phyloP scores from a whole-genome alignment of 2,113 vertebrate genomes.

The Tyrannus savana region DNA sequence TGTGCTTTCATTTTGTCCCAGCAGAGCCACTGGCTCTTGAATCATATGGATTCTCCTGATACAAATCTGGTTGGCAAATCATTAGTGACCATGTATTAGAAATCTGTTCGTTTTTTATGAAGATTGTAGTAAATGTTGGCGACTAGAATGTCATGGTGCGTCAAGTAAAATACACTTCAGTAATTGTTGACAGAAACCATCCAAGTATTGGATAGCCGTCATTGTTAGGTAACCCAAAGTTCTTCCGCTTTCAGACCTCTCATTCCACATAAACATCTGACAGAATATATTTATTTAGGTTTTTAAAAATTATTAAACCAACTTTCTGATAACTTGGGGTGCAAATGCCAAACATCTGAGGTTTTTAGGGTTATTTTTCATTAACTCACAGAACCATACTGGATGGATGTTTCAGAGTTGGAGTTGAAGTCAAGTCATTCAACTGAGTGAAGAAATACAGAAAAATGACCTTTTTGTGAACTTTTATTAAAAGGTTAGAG shows the following conservation, averaged over 20 bases:
- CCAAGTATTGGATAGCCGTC: neutral
- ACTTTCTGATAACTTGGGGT: neutral
- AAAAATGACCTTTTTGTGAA: neutral
- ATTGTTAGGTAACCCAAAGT: neutral
- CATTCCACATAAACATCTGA: neutral
- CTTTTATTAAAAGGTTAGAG: neutral
- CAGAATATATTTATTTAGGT: neutral
- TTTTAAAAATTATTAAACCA: neutral
- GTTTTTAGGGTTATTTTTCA: slow-evolving; percentile 7
- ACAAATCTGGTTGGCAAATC: neutral
- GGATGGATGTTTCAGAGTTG: slow-evolving; percentile 15
- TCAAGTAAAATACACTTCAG: neutral
- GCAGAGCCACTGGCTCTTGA: neutral
- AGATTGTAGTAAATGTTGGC: neutral
- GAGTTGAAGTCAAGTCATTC: slow-evolving; percentile 1
- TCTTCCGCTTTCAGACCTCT: neutral
- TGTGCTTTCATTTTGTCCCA: neutral
- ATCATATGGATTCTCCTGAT: neutral
- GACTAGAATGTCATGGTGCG: neutral
- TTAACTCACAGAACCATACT: neutral
- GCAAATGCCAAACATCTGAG: neutral
- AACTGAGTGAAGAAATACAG: neutral
- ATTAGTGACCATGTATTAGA: neutral
- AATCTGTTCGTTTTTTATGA: neutral
- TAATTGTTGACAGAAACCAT: neutral